Evolutionary conservation across 2,113 vertebrate species (phyloP).

Genomic region (Petrocephalus zakoni): DNA sequence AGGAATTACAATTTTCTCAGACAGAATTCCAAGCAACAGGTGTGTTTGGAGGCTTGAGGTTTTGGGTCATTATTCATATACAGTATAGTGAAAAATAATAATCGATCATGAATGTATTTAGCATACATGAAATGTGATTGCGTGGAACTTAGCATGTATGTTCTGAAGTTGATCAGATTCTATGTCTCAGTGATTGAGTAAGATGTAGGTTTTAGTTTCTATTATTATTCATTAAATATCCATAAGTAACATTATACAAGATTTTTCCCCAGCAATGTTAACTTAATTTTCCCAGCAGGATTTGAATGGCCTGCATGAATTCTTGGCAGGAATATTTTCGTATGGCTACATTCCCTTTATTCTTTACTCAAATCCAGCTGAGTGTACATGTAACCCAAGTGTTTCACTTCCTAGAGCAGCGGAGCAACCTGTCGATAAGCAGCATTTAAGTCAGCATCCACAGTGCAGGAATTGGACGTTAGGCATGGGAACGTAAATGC

Average conservation of each 20-base stretch:
- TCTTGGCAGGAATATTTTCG: not conserved
- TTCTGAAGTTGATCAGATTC: not conserved
- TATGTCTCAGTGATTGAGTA: not conserved
- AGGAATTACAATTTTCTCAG: too few relatives aligned
- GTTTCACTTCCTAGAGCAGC: not conserved
- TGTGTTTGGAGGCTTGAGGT: not conserved
- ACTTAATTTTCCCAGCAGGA: not conserved
- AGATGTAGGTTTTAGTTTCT: not conserved
- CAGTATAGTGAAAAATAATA: not conserved
- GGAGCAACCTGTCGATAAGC: not conserved
- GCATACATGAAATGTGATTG: not conserved
- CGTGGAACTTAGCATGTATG: not conserved
- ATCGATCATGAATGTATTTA: not conserved
- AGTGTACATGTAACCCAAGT: not conserved
- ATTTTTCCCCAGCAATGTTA: not conserved
- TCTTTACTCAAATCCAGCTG: not conserved
- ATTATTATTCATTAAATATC: constrained; percentile 8
- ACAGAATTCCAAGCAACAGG: too few relatives aligned
- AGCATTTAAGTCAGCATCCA: not conserved
- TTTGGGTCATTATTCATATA: not conserved
- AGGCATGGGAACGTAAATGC: not conserved
- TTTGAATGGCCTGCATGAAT: not conserved
- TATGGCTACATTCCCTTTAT: not conserved
- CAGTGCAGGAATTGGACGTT: not conserved
- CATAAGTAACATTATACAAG: not conserved